Evolutionary conservation across 1,140 invertebrate genomes (phyloP).

Genomic region (Pseudomyrmex concolor): DNA sequence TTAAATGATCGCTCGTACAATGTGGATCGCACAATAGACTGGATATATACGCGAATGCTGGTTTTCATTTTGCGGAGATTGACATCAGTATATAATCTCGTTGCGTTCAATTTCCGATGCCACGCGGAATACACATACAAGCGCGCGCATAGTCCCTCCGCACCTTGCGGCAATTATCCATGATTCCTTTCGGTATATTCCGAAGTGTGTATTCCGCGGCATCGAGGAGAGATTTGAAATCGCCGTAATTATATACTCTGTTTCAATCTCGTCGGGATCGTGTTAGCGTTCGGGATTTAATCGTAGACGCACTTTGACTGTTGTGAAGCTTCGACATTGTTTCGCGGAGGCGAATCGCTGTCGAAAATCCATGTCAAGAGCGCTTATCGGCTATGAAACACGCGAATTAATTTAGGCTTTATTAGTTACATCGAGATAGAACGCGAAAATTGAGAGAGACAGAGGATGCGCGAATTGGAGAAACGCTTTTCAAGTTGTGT

Average conservation of each 20-base stretch:
- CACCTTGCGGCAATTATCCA: slow-evolving; percentile 13
- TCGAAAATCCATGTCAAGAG: slow-evolving; percentile 44
- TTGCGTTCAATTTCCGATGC: slow-evolving; percentile 24
- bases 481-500: slow-evolving; percentile 77
- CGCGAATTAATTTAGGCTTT: slow-evolving; percentile 58
- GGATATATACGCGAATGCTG: slow-evolving; percentile 1
- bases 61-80: slow-evolving; percentile 27
- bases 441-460: slow-evolving; percentile 21
- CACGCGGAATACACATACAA: neutral
- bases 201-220: slow-evolving; percentile 8
- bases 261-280: slow-evolving; percentile 7
- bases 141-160: neutral
- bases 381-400: slow-evolving; percentile 55
- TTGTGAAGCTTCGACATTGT: slow-evolving; percentile 22
- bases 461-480: slow-evolving; percentile 17
- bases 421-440: slow-evolving; percentile 56
- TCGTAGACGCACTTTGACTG: slow-evolving; percentile 38
- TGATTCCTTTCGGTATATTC: slow-evolving; percentile 16
- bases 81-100: slow-evolving; percentile 24
- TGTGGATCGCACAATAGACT: slow-evolving; percentile 1
- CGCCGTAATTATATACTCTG: slow-evolving; percentile 21
- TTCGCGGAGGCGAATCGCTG: slow-evolving; percentile 18
- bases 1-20: slow-evolving; percentile 33
- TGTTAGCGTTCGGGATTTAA: slow-evolving; percentile 20
- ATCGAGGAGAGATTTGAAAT: neutral